Percentiles rank a stretch among this genome's conserved stretches.
These are phyloP conservation scores for Sinelater perroti DNA, from an alignment of 2,888 invertebrate species.

Conservation along the genomic window DNA sequence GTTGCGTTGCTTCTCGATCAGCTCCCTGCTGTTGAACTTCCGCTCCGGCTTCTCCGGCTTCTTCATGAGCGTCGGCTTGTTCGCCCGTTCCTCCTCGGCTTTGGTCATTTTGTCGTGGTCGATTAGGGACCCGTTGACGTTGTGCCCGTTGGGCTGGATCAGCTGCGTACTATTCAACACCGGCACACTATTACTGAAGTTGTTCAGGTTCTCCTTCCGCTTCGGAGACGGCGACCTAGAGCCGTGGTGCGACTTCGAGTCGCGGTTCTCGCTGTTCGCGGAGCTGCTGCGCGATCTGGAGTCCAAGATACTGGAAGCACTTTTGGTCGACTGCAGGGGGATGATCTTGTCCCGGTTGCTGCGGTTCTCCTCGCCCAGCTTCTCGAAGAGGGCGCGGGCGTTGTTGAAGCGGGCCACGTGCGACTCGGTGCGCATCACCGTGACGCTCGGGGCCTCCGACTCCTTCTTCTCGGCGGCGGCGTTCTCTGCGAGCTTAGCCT, in stretches of 20 bases:
- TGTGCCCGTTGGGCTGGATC: slow-evolving; percentile 50
- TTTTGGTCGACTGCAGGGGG: slow-evolving; percentile 58
- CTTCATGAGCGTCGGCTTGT: slow-evolving; percentile 54
- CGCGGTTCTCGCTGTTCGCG: slow-evolving; percentile 70
- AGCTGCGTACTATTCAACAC: slow-evolving; percentile 56
- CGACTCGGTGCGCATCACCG: slow-evolving; percentile 86
- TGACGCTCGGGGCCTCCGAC: slow-evolving; percentile 59
- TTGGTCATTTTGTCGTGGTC: slow-evolving; percentile 45
- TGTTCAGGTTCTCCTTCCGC: slow-evolving; percentile 63
- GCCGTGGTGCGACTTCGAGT: slow-evolving; percentile 57
- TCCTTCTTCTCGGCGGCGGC: slow-evolving; percentile 52
- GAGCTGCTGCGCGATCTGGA: slow-evolving; percentile 72
- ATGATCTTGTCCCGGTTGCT: slow-evolving; percentile 50
- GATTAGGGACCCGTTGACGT: slow-evolving; percentile 39
- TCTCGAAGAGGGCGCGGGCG: slow-evolving; percentile 90
- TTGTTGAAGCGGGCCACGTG: slow-evolving; percentile 92
- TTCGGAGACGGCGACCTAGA: slow-evolving; percentile 63
- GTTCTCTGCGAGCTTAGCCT: slow-evolving; percentile 45
- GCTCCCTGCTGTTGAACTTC: slow-evolving; percentile 82
- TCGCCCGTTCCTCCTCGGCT: slow-evolving; percentile 47
- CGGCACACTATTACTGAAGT: slow-evolving; percentile 65
- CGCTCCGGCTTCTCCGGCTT: slow-evolving; percentile 87
- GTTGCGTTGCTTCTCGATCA: slow-evolving; percentile 90
- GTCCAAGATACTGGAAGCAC: slow-evolving; percentile 63
- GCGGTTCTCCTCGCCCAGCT: slow-evolving; percentile 80